A percentile compares a stretch with the other conserved stretches of the same genome.
Evolutionary conservation across 2,113 vertebrate species (phyloP).

Genomic region (Neopipo cinnamomea): DNA sequence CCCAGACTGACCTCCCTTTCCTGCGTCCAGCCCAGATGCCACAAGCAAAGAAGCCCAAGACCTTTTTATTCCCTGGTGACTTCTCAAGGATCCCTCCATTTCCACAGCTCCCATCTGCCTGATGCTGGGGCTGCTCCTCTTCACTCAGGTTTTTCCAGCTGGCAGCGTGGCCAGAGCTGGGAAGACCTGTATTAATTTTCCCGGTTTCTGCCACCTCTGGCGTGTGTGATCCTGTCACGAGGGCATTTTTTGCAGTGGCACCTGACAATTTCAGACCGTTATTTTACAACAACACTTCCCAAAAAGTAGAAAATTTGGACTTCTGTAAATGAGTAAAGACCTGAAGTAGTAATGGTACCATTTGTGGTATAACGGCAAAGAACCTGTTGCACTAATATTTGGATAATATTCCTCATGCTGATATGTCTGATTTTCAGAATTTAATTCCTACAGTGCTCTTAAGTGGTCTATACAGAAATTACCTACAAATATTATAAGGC

Average conservation of each 20-base stretch:
- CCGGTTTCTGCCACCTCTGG: neutral
- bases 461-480: neutral
- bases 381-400: neutral
- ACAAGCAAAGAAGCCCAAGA: too few relatives aligned
- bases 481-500: neutral
- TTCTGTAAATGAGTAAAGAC: neutral
- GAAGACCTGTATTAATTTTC: neutral
- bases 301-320: neutral
- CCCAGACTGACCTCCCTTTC: too few relatives aligned
- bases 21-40: neutral
- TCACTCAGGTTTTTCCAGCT: neutral
- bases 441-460: neutral
- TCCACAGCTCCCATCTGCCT: too few relatives aligned
- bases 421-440: neutral
- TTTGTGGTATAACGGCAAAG: neutral
- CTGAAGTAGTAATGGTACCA: neutral
- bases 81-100: neutral
- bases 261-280: neutral
- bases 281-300: neutral
- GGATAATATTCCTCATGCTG: neutral
- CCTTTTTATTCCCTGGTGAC: neutral
- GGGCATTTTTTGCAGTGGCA: neutral
- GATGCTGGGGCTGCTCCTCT: neutral
- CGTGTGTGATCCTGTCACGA: neutral
- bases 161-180: neutral